These are phyloP conservation scores for Philereme transversata DNA, from an alignment of 2,888 invertebrate genomes.

Conservation along the genomic window DNA sequence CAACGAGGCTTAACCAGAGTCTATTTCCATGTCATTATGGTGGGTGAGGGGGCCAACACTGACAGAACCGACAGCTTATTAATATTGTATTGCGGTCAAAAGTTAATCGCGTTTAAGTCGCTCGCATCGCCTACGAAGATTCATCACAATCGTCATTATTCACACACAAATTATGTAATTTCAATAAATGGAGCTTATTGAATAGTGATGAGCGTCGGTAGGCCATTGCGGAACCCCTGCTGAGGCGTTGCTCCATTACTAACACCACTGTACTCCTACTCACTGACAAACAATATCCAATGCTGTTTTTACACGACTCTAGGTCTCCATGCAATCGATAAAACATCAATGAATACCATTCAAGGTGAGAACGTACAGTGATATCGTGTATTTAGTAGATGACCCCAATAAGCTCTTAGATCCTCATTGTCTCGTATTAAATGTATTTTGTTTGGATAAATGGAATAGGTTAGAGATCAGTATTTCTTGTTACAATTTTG, in stretches of 20 bases:
- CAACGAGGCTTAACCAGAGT: constrained; percentile 48
- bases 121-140: constrained; percentile 83
- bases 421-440: constrained; percentile 73
- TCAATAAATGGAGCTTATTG: constrained; percentile 84
- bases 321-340: neutral
- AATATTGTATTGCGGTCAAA: constrained; percentile 80
- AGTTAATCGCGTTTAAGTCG: constrained; percentile 83
- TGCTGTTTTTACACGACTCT: constrained; percentile 6
- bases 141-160: constrained; percentile 84
- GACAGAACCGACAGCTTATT: constrained; percentile 70
- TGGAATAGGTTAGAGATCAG: constrained; percentile 39
- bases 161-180: constrained; percentile 85
- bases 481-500: constrained; percentile 4
- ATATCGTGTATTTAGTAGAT: constrained; percentile 13
- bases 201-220: constrained; percentile 83
- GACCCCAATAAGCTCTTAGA: constrained; percentile 64
- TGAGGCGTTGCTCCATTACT: constrained; percentile 50
- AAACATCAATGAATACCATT: constrained; percentile 21
- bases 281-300: constrained; percentile 2
- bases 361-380: constrained; percentile 16
- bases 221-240: constrained; percentile 72
- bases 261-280: constrained; percentile 35
- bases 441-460: constrained; percentile 77
- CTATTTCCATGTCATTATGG: constrained; percentile 76
- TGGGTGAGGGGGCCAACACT: constrained; percentile 31